Evolutionary conservation across 2,113 vertebrate species (phyloP), one percentile per base, ranked within the genome.

Genomic region (Formicarius rufipectus): DNA sequence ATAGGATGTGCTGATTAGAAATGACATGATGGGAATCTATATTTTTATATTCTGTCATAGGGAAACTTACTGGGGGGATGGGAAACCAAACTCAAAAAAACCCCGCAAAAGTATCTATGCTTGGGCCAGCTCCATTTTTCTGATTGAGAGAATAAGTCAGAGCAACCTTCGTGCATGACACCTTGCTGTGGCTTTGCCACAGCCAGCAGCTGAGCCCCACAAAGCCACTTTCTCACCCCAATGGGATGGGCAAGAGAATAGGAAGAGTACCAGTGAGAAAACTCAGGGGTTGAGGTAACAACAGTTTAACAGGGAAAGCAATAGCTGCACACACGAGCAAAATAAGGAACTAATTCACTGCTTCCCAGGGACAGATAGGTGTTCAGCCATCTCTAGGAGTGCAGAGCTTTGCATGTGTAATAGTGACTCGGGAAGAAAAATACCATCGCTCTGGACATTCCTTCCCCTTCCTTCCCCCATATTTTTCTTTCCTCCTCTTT

Each of bases 181-280:
- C 20, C 9, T 72, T 45, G 27, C 15, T 71, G 5, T 33, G 58
- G 8, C 6, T 79, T 59, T 75, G 19, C 4, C 13, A 14, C 33
- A 58, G 52, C 4, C 22, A 85, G 12, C 12, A 45, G 21, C 52
- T 45, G 20, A 63, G 19, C 10, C 44, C 44, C 14, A 69, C 5
- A 19, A 2, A 42, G 23, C 33, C 13, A 10, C 28, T 66, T 0
- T 0, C 17, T 83, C 2, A 0, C 7, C 12, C 12, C 47, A 24
- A 9, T 31, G 33, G 40, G 13, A 53, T 66, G 6, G 15, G 22
- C 9, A 23, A 66, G 13, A 56, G n/a, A 79, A 77, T 9, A 4
- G 3, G 35, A 56, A 69, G 7, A 40, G 25, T 2, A 24, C 44
- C 22, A 53, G 11, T 30, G n/a, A 89, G 33, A 69, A 82, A 73